phyloP scores from a whole-genome alignment of 2,113 vertebrate species.

The Orycteropus afer region DNA sequence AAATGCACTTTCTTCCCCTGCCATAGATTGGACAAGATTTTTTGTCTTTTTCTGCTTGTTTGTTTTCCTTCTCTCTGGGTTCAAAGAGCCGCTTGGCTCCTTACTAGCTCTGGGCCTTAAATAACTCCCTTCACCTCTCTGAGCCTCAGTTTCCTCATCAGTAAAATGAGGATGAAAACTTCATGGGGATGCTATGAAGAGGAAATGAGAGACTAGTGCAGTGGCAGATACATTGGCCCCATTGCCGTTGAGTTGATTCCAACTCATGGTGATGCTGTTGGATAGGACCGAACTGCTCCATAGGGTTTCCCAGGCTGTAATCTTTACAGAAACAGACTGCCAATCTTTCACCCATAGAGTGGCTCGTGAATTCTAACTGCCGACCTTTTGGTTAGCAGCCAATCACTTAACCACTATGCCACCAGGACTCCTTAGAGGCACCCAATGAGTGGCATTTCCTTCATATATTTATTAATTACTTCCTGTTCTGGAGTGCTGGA shows the following conservation, averaged over 20 bases:
- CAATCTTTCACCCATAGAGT: no score
- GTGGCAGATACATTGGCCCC: background rate
- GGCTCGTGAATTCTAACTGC: no score
- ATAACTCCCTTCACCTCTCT: background rate
- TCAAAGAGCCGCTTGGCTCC: background rate
- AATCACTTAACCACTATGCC: no score
- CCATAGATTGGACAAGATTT: background rate
- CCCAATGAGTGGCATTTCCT: slow-evolving; percentile 24
- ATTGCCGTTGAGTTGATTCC: no score
- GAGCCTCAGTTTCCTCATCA: slow-evolving; percentile 44
- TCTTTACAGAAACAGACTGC: no score
- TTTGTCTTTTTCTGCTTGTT: background rate
- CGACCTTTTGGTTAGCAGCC: no score
- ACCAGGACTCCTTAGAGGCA: background rate
- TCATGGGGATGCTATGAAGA: background rate
- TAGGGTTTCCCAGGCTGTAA: no score
- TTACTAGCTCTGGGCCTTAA: background rate
- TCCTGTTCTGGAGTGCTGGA: slow-evolving; percentile 10
- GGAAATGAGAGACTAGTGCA: background rate
- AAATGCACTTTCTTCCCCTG: background rate
- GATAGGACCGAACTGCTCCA: no score
- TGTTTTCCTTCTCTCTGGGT: background rate
- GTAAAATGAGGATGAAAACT: background rate
- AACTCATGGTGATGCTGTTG: no score
- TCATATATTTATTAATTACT: slow-evolving; percentile 58